Conservation (phyloP, 2,797 vertebrate species). For the Lutjanus argentimaculatus region DNA sequence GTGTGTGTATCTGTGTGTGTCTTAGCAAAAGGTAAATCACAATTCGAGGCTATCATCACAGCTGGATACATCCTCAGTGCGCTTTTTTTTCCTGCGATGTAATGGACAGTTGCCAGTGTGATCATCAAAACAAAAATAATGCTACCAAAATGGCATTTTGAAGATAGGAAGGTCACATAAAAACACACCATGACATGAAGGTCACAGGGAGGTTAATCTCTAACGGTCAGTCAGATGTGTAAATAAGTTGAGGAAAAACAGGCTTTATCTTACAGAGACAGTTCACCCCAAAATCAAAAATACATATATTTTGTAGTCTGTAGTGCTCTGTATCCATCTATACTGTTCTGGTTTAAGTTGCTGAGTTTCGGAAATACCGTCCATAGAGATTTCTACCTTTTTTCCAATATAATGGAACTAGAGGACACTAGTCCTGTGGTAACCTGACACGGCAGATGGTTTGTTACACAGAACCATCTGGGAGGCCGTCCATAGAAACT, state of each 20-base stretch:
- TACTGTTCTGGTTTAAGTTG: no score
- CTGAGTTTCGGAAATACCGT: no score
- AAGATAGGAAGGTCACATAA: slow-evolving; percentile 7
- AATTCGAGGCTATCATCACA: slow-evolving; percentile 64
- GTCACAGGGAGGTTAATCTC: slow-evolving; percentile 27
- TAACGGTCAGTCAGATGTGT: background rate
- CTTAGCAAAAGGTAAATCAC: slow-evolving; percentile 52
- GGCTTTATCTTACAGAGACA: background rate
- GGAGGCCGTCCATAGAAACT: no score
- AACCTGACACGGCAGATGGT: no score
- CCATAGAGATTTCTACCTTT: no score
- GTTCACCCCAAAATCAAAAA: no score
- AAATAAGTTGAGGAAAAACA: background rate
- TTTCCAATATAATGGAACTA: no score
- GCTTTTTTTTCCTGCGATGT: slow-evolving; percentile 37
- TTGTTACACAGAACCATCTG: no score
- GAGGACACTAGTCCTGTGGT: no score
- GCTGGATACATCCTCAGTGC: slow-evolving; percentile 55
- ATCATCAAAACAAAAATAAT: slow-evolving; percentile 40
- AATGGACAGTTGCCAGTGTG: slow-evolving; percentile 31
- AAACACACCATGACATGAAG: slow-evolving; percentile 15
- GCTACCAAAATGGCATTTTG: slow-evolving; percentile 40
- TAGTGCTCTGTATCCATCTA: no score
- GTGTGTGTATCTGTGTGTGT: slow-evolving; percentile 33
- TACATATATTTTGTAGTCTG: no score